These are phyloP conservation scores for Lasioglossum vierecki DNA, from an alignment of 2,888 invertebrate genomes.

Conservation along the genomic window DNA sequence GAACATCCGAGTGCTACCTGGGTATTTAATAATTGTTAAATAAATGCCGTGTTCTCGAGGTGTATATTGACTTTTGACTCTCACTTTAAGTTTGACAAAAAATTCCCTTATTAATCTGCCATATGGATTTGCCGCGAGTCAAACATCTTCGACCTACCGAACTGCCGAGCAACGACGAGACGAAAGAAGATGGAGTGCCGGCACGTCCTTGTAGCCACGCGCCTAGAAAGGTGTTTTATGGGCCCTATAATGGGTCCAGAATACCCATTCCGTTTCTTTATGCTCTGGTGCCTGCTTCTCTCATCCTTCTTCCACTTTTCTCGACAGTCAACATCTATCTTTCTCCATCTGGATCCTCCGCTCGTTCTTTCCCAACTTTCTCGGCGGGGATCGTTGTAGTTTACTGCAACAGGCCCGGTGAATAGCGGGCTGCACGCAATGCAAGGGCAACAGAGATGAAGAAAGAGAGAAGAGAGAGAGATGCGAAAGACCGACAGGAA, in stretches of 20 bases:
- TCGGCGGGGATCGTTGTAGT: slow-evolving; percentile 13
- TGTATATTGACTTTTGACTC: too few species aligned
- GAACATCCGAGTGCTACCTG: too few species aligned
- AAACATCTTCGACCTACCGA: neutral
- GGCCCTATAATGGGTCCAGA: slow-evolving; percentile 79
- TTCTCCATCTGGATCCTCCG: slow-evolving; percentile 9
- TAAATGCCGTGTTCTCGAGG: too few species aligned
- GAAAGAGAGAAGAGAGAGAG: slow-evolving; percentile 19
- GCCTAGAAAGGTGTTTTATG: slow-evolving; percentile 79
- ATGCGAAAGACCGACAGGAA: slow-evolving; percentile 22
- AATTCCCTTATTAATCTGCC: neutral
- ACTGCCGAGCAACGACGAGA: slow-evolving; percentile 44
- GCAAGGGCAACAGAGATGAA: slow-evolving; percentile 18
- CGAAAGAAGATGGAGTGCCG: slow-evolving; percentile 64
- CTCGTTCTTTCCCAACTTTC: slow-evolving; percentile 17
- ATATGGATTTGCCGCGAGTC: neutral
- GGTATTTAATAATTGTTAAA: too few species aligned
- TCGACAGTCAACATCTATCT: slow-evolving; percentile 3
- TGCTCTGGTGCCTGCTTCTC: slow-evolving; percentile 52
- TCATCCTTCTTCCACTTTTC: slow-evolving; percentile 27
- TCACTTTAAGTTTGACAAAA: neutral
- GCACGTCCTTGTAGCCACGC: slow-evolving; percentile 81
- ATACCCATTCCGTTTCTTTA: slow-evolving; percentile 71
- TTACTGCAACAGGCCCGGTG: slow-evolving; percentile 38
- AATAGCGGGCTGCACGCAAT: slow-evolving; percentile 9